Conservation (phyloP, 2,113 vertebrate genomes). For the Pholis gunnellus region DNA sequence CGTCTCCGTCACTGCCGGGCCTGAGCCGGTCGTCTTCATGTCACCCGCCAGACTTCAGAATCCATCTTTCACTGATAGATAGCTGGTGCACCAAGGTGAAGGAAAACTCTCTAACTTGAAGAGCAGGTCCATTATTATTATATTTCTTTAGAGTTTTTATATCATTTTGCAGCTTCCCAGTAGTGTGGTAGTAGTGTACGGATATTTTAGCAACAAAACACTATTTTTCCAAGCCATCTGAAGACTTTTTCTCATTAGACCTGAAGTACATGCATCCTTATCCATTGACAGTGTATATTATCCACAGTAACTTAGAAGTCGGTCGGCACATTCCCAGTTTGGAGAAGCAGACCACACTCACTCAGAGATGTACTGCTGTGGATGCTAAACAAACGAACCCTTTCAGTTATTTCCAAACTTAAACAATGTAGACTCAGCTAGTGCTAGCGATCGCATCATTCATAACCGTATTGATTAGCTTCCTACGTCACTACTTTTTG, state of each 20-base stretch:
- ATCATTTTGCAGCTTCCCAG: neutral
- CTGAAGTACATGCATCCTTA: too few relatives aligned
- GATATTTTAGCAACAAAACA: neutral
- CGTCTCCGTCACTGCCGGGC: slow-evolving; percentile 57
- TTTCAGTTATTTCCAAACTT: neutral
- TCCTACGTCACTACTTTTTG: too few relatives aligned
- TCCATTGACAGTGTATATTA: too few relatives aligned
- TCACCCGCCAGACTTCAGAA: slow-evolving; percentile 27
- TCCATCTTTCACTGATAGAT: slow-evolving; percentile 42
- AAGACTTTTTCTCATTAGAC: neutral
- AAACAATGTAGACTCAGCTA: neutral
- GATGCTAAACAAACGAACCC: neutral
- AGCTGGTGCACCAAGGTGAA: slow-evolving; percentile 35
- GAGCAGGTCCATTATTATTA: neutral
- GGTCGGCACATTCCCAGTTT: neutral
- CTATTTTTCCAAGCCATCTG: neutral
- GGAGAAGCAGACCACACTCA: neutral
- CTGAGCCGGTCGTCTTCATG: slow-evolving; percentile 42
- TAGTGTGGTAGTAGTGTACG: neutral
- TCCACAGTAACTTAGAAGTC: neutral
- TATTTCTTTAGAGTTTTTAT: neutral
- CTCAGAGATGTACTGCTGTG: neutral
- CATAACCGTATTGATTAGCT: too few relatives aligned
- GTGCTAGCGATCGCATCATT: neutral
- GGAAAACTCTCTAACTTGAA: neutral